These are phyloP conservation scores for Heteromurus nitidus DNA, from an alignment of 2,888 invertebrate genomes.

Conservation along the genomic window DNA sequence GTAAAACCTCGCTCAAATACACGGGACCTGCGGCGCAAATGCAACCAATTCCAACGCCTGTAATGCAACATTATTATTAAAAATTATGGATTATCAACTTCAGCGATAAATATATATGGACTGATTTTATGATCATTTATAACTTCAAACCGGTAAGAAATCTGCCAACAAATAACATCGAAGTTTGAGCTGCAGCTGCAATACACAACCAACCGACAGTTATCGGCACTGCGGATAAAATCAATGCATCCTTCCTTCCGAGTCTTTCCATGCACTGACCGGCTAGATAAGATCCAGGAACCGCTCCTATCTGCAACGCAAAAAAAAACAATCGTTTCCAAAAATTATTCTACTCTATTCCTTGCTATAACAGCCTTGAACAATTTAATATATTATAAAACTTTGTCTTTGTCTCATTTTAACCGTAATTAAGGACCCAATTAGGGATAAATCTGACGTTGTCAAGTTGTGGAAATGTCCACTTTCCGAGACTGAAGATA, in stretches of 20 bases:
- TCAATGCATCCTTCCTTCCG: constrained; percentile 79
- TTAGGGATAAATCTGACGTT: constrained; percentile 78
- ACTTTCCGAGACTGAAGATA: constrained; percentile 47
- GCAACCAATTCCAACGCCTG: constrained; percentile 75
- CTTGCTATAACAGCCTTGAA: no score
- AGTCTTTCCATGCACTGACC: constrained; percentile 77
- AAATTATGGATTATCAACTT: no score
- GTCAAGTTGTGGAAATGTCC: constrained; percentile 75
- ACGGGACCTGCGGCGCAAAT: constrained; percentile 76
- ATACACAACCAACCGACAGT: constrained; percentile 80
- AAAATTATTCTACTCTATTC: no score
- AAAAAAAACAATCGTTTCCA: no score
- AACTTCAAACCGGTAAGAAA: constrained; percentile 69
- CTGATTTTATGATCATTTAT: no score
- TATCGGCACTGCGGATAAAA: constrained; percentile 78
- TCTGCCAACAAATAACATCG: constrained; percentile 62
- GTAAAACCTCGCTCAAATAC: constrained; percentile 77
- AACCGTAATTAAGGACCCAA: constrained; percentile 78
- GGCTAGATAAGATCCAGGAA: constrained; percentile 65
- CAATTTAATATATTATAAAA: no score
- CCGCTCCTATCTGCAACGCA: constrained; percentile 64
- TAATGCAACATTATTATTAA: no score
- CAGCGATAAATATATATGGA: no score
- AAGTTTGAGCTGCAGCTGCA: constrained; percentile 76
- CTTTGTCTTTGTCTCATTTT: no score